Percentiles rank a stretch among this genome's conserved stretches.
Evolutionary conservation across 2,113 vertebrate genomes (phyloP).

Genomic region (Verasper variegatus): DNA sequence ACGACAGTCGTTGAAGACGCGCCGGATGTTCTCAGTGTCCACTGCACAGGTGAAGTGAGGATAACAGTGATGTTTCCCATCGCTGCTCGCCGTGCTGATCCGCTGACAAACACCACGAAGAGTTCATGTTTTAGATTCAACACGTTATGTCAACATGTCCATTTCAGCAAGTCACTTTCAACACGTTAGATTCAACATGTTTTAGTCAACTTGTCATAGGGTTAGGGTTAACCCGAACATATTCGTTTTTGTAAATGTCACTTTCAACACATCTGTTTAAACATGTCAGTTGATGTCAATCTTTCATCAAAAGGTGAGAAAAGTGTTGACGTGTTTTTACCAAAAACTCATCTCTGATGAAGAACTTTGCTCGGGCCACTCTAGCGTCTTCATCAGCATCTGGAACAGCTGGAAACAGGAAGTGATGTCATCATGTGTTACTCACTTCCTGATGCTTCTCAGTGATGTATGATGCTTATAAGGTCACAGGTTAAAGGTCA

Average conservation of each 20-base stretch:
- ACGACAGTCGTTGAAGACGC: constrained; percentile 84
- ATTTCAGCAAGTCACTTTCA: too few species aligned
- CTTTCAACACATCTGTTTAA: too few species aligned
- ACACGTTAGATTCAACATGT: too few species aligned
- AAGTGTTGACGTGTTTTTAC: constrained; percentile 30
- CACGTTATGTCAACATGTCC: background rate
- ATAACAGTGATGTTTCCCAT: constrained; percentile 95
- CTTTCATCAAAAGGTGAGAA: too few species aligned
- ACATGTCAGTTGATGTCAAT: too few species aligned
- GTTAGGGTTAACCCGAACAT: too few species aligned
- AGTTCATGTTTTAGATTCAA: background rate
- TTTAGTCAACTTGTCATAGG: too few species aligned
- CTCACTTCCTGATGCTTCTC: background rate
- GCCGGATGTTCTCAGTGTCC: constrained; percentile 95
- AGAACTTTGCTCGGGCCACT: constrained; percentile 75
- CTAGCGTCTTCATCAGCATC: constrained; percentile 66
- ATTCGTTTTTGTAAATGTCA: background rate
- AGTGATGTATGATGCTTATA: too few species aligned
- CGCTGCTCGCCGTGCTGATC: constrained; percentile 94
- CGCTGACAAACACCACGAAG: constrained; percentile 79
- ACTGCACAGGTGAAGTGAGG: constrained; percentile 97
- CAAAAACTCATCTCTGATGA: constrained; percentile 77
- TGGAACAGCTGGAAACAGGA: constrained; percentile 59
- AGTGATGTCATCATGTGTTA: background rate
- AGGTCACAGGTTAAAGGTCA: too few species aligned